Conservation (phyloP, 2,797 vertebrate genomes). For the Pteronotus mesoamericanus region DNA sequence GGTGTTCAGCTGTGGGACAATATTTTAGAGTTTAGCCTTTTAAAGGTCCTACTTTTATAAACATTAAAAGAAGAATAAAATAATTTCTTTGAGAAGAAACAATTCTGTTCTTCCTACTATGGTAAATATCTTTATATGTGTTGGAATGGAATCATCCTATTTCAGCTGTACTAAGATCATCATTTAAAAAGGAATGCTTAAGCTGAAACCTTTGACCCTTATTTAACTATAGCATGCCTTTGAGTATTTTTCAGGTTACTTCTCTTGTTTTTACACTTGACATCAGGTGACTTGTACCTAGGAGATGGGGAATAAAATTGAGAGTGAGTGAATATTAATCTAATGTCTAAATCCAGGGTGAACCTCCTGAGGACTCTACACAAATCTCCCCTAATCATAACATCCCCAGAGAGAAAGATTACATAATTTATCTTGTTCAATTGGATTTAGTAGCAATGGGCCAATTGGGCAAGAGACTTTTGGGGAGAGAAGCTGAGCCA, state of each 20-base stretch:
- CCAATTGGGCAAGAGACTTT: constrained; percentile 6
- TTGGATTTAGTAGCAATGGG: not conserved
- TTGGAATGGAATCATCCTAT: not conserved
- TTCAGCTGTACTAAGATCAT: not conserved
- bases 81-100: not conserved
- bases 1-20: not conserved
- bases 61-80: not conserved
- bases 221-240: not conserved
- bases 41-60: constrained; percentile 1
- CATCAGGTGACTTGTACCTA: not conserved
- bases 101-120: not conserved
- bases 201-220: not conserved
- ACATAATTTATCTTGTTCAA: not conserved
- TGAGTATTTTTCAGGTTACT: not conserved
- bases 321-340: not conserved
- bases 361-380: not conserved
- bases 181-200: not conserved
- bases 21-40: constrained; percentile 5
- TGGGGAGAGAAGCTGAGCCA: not conserved
- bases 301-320: not conserved
- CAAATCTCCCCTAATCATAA: not conserved
- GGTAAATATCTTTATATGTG: not conserved
- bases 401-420: not conserved
- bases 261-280: not conserved
- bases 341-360: not conserved